These are phyloP conservation scores for Ectropis grisescens DNA, from an alignment of 1,140 invertebrate species.

Conservation along the genomic window DNA sequence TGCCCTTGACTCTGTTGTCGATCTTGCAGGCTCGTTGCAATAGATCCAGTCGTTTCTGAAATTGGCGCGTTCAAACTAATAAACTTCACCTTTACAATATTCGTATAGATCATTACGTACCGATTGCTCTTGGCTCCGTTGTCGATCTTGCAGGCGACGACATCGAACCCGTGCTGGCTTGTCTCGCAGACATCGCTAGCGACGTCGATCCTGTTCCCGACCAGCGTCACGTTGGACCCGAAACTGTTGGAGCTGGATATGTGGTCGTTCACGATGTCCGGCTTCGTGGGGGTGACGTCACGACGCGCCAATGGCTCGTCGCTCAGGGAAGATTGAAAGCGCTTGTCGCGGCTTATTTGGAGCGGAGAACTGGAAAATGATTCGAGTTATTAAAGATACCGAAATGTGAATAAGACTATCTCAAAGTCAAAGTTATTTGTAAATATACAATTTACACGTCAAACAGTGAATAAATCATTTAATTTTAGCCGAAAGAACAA, in stretches of 20 bases:
- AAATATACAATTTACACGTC: too few species aligned
- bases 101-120: too few species aligned
- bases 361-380: constrained; percentile 25
- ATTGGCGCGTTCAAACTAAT: too few species aligned
- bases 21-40: too few species aligned
- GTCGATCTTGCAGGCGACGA: constrained; percentile 79
- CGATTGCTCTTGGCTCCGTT: constrained; percentile 61
- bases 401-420: too few species aligned
- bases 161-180: constrained; percentile 69
- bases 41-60: too few species aligned
- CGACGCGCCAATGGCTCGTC: constrained; percentile 40
- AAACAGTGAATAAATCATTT: too few species aligned
- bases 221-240: constrained; percentile 83
- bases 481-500: too few species aligned
- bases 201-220: constrained; percentile 89
- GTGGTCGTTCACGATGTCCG: constrained; percentile 35
- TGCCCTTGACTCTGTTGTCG: constrained; percentile 68
- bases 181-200: constrained; percentile 44
- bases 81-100: too few species aligned
- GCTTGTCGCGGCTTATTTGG: constrained; percentile 34
- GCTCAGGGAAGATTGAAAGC: constrained; percentile 42
- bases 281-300: constrained; percentile 21
- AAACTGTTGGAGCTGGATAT: constrained; percentile 76
- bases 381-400: too few species aligned
- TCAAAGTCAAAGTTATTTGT: too few species aligned